Evolutionary conservation across 2,797 vertebrate species (phyloP), one percentile per base, ranked within the genome.

Genomic region (Coccyzus lansbergi): DNA sequence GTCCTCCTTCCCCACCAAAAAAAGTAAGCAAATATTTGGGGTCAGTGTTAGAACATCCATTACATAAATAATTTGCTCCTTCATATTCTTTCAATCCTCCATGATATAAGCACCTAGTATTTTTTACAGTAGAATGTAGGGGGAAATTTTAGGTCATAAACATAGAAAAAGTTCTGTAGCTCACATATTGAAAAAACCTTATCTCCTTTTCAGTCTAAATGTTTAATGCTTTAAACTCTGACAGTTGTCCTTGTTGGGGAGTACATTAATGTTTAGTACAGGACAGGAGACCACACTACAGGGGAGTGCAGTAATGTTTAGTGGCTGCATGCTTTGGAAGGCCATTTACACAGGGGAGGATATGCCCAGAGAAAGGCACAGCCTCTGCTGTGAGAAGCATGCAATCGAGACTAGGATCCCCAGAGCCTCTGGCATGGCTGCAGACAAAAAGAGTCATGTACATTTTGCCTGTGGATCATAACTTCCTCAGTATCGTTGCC

Each of bases 241-340:
- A 24, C 22, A 9, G 17, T 56, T 9, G 3, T 16, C 36, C 80
- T 52, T 77, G 12, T 46, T 77, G 34, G 17, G 33, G 19, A 68
- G 16, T 18, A 13, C 12, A 5, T 34, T 12, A 9, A 19, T 36
- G 7, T 38, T 56, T 36, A 9, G 15, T n/a, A 38, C 0, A 1
- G 44, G 48, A 26, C 31, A 74, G 42, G n/a, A 71, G 48, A 72
- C 28, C 24, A 36, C 0, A 0, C 59, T 36, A 1, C 0, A 1
- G 48, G 15, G 31, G 6, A 24, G 5, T 3, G 5, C 36, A 36
- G 42, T 16, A 12, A 36, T 8, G 8, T 58, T 58, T 28, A 10
- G 19, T 8, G 16, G 34, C 49, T 64, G 40, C 42, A 31, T 4
- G 4, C 26, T 55, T 49, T 42, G 44, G 56, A 40, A 85, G 40